Percentiles rank a stretch among this genome's conserved stretches.
phyloP scores from a whole-genome alignment of 2,797 vertebrate species.

The Malurus splendens region DNA sequence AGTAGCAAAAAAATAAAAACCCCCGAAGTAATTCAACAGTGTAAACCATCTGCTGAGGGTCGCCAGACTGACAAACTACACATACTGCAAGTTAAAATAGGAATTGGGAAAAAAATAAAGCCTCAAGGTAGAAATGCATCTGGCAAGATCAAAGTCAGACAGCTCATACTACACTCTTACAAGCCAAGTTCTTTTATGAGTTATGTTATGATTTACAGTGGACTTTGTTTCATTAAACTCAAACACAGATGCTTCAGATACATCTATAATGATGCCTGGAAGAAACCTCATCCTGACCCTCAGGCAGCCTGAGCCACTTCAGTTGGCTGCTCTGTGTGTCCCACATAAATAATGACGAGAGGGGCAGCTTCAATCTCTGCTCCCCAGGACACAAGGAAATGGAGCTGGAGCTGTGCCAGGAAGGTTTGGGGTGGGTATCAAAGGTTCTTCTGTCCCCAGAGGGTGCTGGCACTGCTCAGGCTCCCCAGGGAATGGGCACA shows the following conservation, averaged over 20 bases:
- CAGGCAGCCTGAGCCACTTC: not conserved
- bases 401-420: not conserved
- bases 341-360: not conserved
- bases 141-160: slow-evolving; percentile 13
- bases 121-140: not conserved
- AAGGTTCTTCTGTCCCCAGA: not conserved
- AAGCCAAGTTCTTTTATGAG: not conserved
- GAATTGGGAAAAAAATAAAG: not conserved
- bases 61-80: not conserved
- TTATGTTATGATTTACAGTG: not conserved
- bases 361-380: not conserved
- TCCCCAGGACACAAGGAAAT: not conserved
- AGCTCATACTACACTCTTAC: not conserved
- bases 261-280: not conserved
- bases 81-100: not conserved
- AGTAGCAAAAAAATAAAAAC: not conserved
- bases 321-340: not conserved
- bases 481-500: not conserved
- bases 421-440: rapidly evolving
- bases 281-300: not conserved
- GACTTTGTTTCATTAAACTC: not conserved
- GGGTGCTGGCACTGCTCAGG: not conserved
- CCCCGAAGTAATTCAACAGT: not conserved
- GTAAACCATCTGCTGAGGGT: not conserved
- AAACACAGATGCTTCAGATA: not conserved